Evolutionary conservation across 2,113 vertebrate genomes (phyloP).

Genomic region (Hydropotes inermis): DNA sequence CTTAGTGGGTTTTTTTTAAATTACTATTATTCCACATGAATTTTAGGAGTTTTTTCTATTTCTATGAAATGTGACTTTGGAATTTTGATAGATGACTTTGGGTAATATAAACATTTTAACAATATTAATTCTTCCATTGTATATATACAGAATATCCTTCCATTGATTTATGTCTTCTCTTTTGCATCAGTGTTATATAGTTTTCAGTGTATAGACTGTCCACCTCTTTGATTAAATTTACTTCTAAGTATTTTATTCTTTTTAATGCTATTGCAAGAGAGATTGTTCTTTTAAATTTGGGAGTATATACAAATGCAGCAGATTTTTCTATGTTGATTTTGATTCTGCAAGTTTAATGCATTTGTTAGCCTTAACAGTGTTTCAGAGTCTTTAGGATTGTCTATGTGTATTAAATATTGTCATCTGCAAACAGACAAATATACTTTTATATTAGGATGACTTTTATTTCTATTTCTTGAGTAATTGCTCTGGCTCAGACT

Average conservation of each 20-base stretch:
- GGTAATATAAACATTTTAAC: not conserved
- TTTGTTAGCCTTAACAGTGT: not conserved
- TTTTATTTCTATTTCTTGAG: not conserved
- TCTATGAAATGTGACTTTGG: not conserved
- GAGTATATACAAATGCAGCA: not conserved
- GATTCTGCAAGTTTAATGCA: not conserved
- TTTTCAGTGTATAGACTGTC: not conserved
- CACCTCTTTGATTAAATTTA: not conserved
- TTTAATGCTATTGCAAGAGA: not conserved
- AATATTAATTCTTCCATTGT: not conserved
- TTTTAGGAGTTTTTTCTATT: not conserved
- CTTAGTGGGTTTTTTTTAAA: not conserved
- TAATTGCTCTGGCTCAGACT: not conserved
- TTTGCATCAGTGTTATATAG: not conserved
- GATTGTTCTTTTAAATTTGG: not conserved
- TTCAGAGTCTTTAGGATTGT: not conserved
- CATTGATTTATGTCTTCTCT: not conserved
- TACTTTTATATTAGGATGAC: not conserved
- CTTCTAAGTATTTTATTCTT: not conserved
- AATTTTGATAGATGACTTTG: not conserved
- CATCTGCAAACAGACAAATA: not conserved
- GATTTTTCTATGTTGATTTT: not conserved
- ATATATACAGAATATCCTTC: not conserved
- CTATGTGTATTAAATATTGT: not conserved
- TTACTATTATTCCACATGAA: not conserved